Evolutionary conservation across 1,140 invertebrate species (phyloP).

Genomic region (Chrysoperla carnea): DNA sequence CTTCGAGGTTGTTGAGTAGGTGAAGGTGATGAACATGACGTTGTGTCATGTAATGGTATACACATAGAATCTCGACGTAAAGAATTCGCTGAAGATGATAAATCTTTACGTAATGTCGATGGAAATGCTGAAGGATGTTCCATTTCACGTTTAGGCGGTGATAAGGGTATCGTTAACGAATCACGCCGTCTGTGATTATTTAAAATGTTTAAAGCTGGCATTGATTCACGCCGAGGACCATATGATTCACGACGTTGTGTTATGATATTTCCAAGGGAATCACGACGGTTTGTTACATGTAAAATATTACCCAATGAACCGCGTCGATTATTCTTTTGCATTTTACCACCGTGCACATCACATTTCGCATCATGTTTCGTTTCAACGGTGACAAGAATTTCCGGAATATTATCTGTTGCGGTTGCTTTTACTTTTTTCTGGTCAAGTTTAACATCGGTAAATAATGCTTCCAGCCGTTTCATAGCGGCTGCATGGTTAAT

Average conservation of each 20-base stretch:
- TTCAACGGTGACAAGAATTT: slow-evolving; percentile 32
- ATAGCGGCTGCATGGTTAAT: slow-evolving; percentile 42
- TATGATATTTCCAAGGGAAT: slow-evolving; percentile 14
- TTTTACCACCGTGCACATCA: slow-evolving; percentile 48
- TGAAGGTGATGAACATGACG: slow-evolving; percentile 3
- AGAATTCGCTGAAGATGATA: slow-evolving; percentile 33
- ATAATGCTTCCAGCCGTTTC: slow-evolving; percentile 49
- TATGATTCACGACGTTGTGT: slow-evolving; percentile 6
- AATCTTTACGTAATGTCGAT: slow-evolving; percentile 36
- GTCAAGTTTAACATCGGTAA: slow-evolving; percentile 42
- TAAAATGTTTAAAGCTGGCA: slow-evolving; percentile 19
- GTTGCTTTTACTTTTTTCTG: slow-evolving; percentile 10
- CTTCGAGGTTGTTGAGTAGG: slow-evolving; percentile 25
- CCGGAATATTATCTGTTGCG: slow-evolving; percentile 21
- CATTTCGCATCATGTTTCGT: slow-evolving; percentile 34
- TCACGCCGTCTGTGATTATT: slow-evolving; percentile 25
- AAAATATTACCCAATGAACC: slow-evolving; percentile 30
- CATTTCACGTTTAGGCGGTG: slow-evolving; percentile 32
- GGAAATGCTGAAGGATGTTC: slow-evolving; percentile 50
- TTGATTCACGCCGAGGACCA: slow-evolving; percentile 23
- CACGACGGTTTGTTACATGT: slow-evolving; percentile 13
- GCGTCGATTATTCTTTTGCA: slow-evolving; percentile 31
- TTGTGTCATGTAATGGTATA: slow-evolving; percentile 23
- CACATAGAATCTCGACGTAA: slow-evolving; percentile 29
- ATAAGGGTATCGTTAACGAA: slow-evolving; percentile 34